Evolutionary conservation across 2,113 vertebrate species (phyloP).

Genomic region (Lepus timidus): DNA sequence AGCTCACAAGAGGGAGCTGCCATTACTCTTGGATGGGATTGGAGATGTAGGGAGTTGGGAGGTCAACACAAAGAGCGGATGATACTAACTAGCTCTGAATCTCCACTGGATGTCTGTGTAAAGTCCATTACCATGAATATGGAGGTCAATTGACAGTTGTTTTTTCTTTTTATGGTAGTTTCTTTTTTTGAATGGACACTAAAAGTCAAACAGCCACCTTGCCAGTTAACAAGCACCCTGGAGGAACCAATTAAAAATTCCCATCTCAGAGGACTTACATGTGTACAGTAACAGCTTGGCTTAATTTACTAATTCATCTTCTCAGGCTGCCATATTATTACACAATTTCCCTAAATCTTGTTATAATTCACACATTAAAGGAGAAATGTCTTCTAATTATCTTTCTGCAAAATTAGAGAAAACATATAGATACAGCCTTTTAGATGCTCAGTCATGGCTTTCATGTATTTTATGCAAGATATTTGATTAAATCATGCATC

Average conservation of each 20-base stretch:
- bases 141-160: background rate
- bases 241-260: slow-evolving; percentile 75
- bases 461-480: slow-evolving; percentile 47
- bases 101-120: background rate
- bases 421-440: slow-evolving; percentile 42
- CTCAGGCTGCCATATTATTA: slow-evolving; percentile 83
- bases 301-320: slow-evolving; percentile 83
- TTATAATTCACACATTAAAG: slow-evolving; percentile 83
- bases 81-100: background rate
- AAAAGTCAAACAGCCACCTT: slow-evolving; percentile 79
- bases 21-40: background rate
- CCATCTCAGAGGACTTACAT: slow-evolving; percentile 72
- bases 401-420: slow-evolving; percentile 57
- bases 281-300: slow-evolving; percentile 78
- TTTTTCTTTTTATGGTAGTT: slow-evolving; percentile 74
- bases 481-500: slow-evolving; percentile 1
- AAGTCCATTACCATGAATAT: background rate
- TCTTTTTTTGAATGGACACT: slow-evolving; percentile 73
- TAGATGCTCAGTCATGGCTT: background rate
- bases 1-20: too few species aligned
- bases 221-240: slow-evolving; percentile 75
- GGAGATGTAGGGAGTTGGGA: background rate
- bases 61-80: background rate
- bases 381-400: slow-evolving; percentile 65
- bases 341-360: slow-evolving; percentile 83